Percentiles rank a stretch among this genome's conserved stretches.
Evolutionary conservation across 2,113 vertebrate genomes (phyloP).

Genomic region (Microtus montanus): DNA sequence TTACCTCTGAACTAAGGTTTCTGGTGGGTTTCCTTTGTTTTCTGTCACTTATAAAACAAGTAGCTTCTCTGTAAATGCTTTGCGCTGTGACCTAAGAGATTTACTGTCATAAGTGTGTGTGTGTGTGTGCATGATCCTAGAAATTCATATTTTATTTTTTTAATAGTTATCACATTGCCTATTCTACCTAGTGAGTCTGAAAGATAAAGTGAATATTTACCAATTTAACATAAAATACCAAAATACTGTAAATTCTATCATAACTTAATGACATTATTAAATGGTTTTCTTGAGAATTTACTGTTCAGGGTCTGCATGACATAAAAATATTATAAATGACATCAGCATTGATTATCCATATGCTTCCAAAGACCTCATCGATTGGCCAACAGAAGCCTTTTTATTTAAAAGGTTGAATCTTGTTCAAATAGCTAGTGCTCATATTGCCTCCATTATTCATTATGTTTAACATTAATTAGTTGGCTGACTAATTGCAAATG

Average conservation of each 20-base stretch:
- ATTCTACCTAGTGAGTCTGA: background rate
- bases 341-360: background rate
- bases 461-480: background rate
- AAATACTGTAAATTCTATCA: background rate
- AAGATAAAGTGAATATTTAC: background rate
- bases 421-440: background rate
- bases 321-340: background rate
- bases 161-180: background rate
- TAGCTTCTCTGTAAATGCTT: background rate
- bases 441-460: background rate
- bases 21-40: background rate
- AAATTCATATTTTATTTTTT: background rate
- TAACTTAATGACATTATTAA: background rate
- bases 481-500: background rate
- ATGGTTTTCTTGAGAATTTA: background rate
- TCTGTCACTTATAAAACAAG: background rate
- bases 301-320: background rate
- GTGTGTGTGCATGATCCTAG: background rate
- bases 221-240: background rate
- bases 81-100: background rate
- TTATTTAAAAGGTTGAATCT: background rate
- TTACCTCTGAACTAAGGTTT: background rate
- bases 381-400: background rate
- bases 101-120: background rate
- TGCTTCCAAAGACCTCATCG: background rate